Conservation (phyloP, 2,888 invertebrate species). For the Rhopalosiphum nymphaeae region DNA sequence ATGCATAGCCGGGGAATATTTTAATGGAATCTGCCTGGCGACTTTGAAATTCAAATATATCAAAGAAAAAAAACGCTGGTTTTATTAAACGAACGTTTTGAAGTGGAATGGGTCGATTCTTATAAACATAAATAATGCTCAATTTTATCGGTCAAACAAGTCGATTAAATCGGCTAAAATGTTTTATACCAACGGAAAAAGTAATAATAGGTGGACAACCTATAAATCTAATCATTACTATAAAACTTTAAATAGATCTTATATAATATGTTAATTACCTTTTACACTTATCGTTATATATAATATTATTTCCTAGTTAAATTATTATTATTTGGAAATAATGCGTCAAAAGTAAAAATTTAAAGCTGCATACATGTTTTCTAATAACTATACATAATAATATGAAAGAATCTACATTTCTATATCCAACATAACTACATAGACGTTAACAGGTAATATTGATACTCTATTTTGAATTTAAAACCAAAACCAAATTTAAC, state of each 20-base stretch:
- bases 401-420: not conserved
- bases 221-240: not conserved
- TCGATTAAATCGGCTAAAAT: not conserved
- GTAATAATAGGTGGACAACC: no score
- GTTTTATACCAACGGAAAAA: no score
- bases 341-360: not conserved
- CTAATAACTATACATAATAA: not conserved
- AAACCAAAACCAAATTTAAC: not conserved
- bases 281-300: no score
- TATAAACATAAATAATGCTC: not conserved
- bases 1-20: slow-evolving; percentile 43
- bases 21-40: slow-evolving; percentile 16
- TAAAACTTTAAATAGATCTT: no score
- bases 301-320: no score
- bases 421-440: not conserved
- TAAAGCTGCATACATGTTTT: not conserved
- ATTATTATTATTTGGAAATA: no score
- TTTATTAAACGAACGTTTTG: not conserved
- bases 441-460: not conserved
- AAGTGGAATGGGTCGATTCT: slow-evolving; percentile 30
- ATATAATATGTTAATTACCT: no score
- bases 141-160: not conserved
- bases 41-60: slow-evolving; percentile 15
- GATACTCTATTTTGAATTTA: not conserved
- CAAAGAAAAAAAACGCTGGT: not conserved